phyloP scores from a whole-genome alignment of 2,113 vertebrate genomes.

The Saguinus imperator region DNA sequence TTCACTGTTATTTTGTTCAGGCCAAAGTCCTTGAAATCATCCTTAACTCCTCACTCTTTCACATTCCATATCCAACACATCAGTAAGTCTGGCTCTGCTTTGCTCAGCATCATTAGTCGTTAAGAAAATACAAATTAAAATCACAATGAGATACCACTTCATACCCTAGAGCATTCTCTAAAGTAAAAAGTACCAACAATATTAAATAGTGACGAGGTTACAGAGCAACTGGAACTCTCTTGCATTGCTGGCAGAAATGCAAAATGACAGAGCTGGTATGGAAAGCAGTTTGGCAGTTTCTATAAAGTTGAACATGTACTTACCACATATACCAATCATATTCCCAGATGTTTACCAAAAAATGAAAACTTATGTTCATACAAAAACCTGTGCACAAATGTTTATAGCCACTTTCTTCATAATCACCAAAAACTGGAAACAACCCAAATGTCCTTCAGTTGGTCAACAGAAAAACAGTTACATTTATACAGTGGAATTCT shows the following conservation, averaged over 20 bases:
- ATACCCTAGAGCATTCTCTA: neutral
- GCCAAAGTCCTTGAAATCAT: conserved; percentile 18
- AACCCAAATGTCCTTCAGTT: conserved; percentile 21
- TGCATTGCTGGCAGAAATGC: neutral
- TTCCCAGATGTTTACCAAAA: conserved; percentile 3
- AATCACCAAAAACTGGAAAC: conserved; percentile 22
- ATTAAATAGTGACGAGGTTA: conserved; percentile 9
- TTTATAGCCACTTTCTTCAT: neutral
- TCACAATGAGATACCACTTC: neutral
- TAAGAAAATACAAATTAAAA: conserved; percentile 40
- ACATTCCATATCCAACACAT: neutral
- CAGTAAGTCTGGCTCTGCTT: conserved; percentile 41
- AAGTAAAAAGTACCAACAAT: conserved; percentile 40
- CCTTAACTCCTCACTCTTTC: conserved; percentile 35
- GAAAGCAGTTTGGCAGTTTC: conserved; percentile 4
- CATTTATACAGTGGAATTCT: neutral
- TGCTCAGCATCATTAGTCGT: neutral
- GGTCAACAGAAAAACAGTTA: conserved; percentile 6
- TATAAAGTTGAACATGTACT: conserved; percentile 17
- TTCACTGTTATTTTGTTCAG: conserved; percentile 27
- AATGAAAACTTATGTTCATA: conserved; percentile 15
- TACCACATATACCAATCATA: neutral
- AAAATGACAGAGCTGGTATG: neutral
- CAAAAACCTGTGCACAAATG: neutral
- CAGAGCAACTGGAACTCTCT: conserved; percentile 33